phyloP scores from a whole-genome alignment of 2,113 vertebrate species.

The Limnothrissa miodon region DNA sequence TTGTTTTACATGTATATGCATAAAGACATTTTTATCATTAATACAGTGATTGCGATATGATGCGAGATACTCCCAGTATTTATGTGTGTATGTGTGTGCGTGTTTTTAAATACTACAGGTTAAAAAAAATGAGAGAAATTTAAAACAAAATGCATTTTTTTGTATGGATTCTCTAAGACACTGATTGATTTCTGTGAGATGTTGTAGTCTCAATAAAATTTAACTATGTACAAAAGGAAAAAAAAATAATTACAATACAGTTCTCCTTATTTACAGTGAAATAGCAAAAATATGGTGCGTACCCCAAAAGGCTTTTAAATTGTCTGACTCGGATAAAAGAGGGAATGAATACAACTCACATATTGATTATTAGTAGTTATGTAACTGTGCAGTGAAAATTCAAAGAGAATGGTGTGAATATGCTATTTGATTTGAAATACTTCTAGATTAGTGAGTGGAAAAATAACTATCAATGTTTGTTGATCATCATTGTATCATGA shows the following conservation, averaged over 20 bases:
- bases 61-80: not conserved
- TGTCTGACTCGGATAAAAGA: not conserved
- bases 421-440: slow-evolving; percentile 25
- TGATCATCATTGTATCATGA: slow-evolving; percentile 42
- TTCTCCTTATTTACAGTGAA: slow-evolving; percentile 78
- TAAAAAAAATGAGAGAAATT: slow-evolving; percentile 41
- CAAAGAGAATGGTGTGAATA: slow-evolving; percentile 39
- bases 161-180: slow-evolving; percentile 30
- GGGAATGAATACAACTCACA: slow-evolving; percentile 31
- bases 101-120: not conserved
- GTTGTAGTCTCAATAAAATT: slow-evolving; percentile 66
- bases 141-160: slow-evolving; percentile 33
- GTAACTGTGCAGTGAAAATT: slow-evolving; percentile 35
- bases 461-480: slow-evolving; percentile 34
- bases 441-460: slow-evolving; percentile 25
- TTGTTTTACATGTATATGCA: slow-evolving; percentile 48
- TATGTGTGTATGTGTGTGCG: too few species aligned
- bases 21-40: slow-evolving; percentile 50
- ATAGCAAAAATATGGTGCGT: slow-evolving; percentile 63
- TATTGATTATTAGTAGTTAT: slow-evolving; percentile 16
- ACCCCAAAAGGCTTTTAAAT: slow-evolving; percentile 34
- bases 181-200: slow-evolving; percentile 35
- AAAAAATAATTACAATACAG: slow-evolving; percentile 73
- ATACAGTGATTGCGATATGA: slow-evolving; percentile 17
- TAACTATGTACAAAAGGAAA: slow-evolving; percentile 74